Evolutionary conservation across 2,888 invertebrate species (phyloP), one percentile per base, ranked within the genome.

Genomic region (Acanthacorydalis orientalis): DNA sequence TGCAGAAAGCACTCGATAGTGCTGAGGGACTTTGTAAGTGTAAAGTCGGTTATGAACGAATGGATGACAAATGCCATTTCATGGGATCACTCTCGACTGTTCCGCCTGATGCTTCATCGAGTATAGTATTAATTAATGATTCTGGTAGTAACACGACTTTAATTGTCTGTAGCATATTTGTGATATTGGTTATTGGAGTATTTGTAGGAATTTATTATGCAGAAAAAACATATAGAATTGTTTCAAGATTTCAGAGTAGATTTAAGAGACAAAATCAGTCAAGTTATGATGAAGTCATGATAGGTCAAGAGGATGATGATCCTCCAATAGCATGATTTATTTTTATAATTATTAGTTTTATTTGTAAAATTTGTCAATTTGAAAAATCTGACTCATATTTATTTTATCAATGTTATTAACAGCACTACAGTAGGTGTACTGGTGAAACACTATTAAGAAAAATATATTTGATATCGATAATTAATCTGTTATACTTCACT

Each of bases 281-380:
- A n/a, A 64, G 58, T 51, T 66, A 65, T 52, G 65, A 67, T 55
- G 67, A 67, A 53, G 65, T 66, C 49, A 66, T 66, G 64, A 65
- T 67, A 51, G 66, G 67, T 7, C 61, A 62, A 50, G 65, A 65
- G 53, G 64, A 59, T 46, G 62, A 63, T 51, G 51, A 51, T 45
- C 62, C 63, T 23, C 64, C 64, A 31, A 53, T 64, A 40, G 47
- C 51, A 14, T 47, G 40, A 47, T 40, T 39, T 10, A 16, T 42
- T 47, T 23, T 11, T 41, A 7, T 15, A 14, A 12, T 9, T 37
- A 37, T 37, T 37, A 9, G 37, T 37, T 37, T 23, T 23, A 6
- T 23, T 23, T 23, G 23, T 4, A 23, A 23, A 23, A 4, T 23
- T 23, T 23, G 6, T 23, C 23, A 6, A 23, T 23, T 23, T 23